Base-by-base conservation (phyloP, 2,113 vertebrate species). In the Macrotis lagotis region DNA sequence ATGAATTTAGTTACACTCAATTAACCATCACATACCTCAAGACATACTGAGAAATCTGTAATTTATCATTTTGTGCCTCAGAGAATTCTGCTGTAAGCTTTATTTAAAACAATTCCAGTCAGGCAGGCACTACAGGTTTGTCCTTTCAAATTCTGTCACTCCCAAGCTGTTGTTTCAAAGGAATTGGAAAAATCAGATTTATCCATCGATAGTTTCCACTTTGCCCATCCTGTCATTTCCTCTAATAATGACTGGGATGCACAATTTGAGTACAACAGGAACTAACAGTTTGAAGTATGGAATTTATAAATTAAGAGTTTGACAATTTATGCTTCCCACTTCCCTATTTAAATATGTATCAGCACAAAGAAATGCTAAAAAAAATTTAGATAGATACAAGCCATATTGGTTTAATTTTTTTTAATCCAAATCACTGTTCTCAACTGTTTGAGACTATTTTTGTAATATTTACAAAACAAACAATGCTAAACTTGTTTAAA, bases 171-270 rank as follows among this genome's bases (percentile, higher is more conserved):
- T 91, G 90, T 95, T 96, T 97, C 96, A 97, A 95, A 96, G 94
- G 94, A 97, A 93, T 90, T 90, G 53, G 90, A 98, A 91, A 97
- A 97, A 97, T 97, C 95, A 66, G 51, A 88, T 95, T 95, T 53
- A 91, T 91, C 95, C 66, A 94, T 50, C 88, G 94, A 44, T 95
- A 96, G 97, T 92, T 97, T 96, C 94, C 94, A 92, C 51, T 97
- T 93, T 91, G 95, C 91, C 92, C 8, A 83, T 44, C n/a, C 19
- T 83, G 66, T 44, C 37, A 44, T 83, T 96, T 96, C 50, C 92
- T 52, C 88, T 0, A 0, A 49, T 93, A 88, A 90, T 96, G 59
- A 97, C 6, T 88, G 93, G 91, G 59, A 96, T 88, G 90, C 44
- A 26, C 26, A 94, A 12, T 1, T 26, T 96, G 97, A 97, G n/a